phyloP scores from a whole-genome alignment of 30 jellyfish, hydroid and myxozoan genomes.

The Hydractinia symbiolongicarpus region DNA sequence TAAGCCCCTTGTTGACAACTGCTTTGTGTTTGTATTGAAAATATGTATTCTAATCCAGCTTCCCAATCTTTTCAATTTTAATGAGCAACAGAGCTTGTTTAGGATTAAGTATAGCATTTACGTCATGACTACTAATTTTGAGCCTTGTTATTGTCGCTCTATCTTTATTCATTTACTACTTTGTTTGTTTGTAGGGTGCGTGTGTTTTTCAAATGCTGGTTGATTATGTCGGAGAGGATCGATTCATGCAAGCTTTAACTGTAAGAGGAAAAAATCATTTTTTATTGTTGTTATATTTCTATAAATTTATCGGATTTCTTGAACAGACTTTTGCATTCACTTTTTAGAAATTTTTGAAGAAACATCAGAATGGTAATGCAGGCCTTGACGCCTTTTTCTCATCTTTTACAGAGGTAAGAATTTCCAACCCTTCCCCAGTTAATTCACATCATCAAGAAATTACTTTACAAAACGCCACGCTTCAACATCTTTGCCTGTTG shows the following conservation, averaged over 20 bases:
- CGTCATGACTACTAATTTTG: too few relatives aligned
- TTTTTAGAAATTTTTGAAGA: constrained; percentile 1
- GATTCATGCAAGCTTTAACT: not conserved
- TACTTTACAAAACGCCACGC: not conserved
- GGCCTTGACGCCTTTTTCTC: not conserved
- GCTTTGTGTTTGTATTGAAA: too few relatives aligned
- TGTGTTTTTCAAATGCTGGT: not conserved
- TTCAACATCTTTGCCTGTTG: not conserved
- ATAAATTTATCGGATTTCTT: too few relatives aligned
- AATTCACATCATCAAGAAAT: not conserved
- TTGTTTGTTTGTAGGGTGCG: constrained; percentile 1
- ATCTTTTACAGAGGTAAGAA: not conserved
- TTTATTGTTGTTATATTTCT: too few relatives aligned
- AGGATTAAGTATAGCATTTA: too few relatives aligned
- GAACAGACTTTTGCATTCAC: too few relatives aligned
- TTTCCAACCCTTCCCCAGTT: not conserved
- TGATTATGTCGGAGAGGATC: not conserved
- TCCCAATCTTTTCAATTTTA: too few relatives aligned
- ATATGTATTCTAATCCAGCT: too few relatives aligned
- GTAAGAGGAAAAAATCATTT: not conserved
- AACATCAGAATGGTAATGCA: not conserved
- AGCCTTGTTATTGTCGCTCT: too few relatives aligned
- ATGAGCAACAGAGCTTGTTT: too few relatives aligned
- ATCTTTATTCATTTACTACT: not conserved
- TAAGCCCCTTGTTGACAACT: too few relatives aligned